phyloP scores from a whole-genome alignment of 2,797 vertebrate species.

The Parauchenoglanis ngamensis region DNA sequence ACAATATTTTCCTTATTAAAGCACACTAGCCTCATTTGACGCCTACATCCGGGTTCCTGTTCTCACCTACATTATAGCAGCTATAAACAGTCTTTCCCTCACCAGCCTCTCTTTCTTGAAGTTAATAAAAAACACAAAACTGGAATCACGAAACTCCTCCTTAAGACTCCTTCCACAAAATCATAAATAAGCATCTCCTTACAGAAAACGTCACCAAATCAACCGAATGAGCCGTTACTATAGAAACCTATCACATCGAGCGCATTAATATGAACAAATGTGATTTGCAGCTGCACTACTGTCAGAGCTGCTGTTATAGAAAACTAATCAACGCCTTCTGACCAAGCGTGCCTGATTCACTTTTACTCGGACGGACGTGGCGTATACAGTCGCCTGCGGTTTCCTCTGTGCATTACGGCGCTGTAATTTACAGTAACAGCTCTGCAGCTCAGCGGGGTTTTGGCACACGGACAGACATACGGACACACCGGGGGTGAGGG shows the following conservation, averaged over 20 bases:
- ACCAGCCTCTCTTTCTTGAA: not conserved
- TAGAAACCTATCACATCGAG: not conserved
- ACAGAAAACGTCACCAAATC: no score
- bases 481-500: not conserved
- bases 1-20: not conserved
- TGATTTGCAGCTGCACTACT: not conserved
- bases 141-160: not conserved
- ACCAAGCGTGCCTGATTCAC: not conserved
- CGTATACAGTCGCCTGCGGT: not conserved
- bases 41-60: not conserved
- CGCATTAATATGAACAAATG: not conserved
- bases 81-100: not conserved
- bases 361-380: not conserved
- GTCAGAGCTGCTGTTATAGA: not conserved
- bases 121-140: no score
- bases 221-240: not conserved
- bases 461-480: not conserved
- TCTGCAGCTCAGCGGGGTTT: not conserved
- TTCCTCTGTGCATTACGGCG: not conserved
- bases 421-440: conserved; percentile 30
- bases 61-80: no score
- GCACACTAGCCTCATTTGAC: not conserved
- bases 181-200: not conserved
- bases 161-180: not conserved
- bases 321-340: not conserved